Evolutionary conservation across 30 jellyfish, hydroid and myxozoan species (phyloP).

Genomic region (Morbakka virulenta): DNA sequence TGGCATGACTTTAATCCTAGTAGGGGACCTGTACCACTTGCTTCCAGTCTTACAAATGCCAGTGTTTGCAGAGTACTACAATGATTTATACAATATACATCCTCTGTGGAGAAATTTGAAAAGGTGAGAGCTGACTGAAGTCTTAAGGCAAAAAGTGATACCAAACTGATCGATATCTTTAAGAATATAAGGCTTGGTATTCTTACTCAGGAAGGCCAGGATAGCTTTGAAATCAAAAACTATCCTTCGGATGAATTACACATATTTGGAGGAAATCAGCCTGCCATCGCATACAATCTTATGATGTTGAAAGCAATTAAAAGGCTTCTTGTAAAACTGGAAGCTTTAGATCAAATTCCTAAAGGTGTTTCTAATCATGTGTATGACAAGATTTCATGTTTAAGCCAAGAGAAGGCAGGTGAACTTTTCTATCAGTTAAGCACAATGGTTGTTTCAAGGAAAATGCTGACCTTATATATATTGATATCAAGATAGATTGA

Average conservation of each 20-base stretch:
- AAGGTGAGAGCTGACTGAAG: conserved; percentile 36
- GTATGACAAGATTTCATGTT: not conserved
- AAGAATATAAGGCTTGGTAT: not conserved
- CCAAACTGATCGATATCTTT: not conserved
- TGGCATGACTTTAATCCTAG: conserved; percentile 8
- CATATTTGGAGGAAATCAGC: not conserved
- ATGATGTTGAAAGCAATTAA: not conserved
- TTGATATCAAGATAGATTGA: conserved; percentile 34
- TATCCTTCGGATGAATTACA: not conserved
- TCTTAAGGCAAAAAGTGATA: conserved; percentile 15
- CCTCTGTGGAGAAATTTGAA: conserved; percentile 6
- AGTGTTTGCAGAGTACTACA: not conserved
- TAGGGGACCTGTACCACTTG: conserved; percentile 2
- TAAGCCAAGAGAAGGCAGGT: not conserved
- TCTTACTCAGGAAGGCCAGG: not conserved
- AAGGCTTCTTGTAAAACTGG: not conserved
- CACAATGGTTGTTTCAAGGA: not conserved
- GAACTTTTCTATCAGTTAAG: not conserved
- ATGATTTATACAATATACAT: not conserved
- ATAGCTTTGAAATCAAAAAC: not conserved
- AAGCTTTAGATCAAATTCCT: not conserved
- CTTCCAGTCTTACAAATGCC: conserved; percentile 1
- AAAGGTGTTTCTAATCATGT: no score
- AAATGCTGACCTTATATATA: conserved; percentile 17
- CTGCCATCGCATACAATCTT: not conserved